Evolutionary conservation across 2,888 invertebrate genomes (phyloP).

Genomic region (Rhopalosiphum nymphaeae): DNA sequence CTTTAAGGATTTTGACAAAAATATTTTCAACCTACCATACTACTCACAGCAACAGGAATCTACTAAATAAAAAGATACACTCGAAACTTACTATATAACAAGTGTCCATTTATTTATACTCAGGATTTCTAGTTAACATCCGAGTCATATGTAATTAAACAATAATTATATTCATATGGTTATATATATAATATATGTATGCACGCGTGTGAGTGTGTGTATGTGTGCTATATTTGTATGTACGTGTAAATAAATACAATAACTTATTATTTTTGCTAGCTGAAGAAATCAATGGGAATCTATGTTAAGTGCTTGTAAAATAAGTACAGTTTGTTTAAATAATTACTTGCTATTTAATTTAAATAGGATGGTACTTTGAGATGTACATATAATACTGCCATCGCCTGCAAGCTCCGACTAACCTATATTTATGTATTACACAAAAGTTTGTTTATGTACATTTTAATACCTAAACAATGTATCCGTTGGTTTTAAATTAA

Average conservation of each 20-base stretch:
- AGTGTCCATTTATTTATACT: no score
- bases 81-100: no score
- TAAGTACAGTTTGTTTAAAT: not conserved
- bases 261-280: not conserved
- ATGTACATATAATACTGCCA: not conserved
- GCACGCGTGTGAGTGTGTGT: no score
- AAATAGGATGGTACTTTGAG: not conserved
- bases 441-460: not conserved
- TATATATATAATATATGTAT: not conserved
- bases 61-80: no score
- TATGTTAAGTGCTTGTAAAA: not conserved
- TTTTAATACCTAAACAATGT: not conserved
- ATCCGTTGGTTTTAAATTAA: not conserved
- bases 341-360: not conserved
- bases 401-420: not conserved
- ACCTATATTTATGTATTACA: not conserved
- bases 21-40: no score
- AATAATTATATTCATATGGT: not conserved
- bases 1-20: no score
- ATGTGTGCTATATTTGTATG: no score
- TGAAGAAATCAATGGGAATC: not conserved
- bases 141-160: not conserved
- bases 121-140: not conserved
- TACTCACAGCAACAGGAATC: no score
- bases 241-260: not conserved